These are phyloP conservation scores for Thecocarcelia acutangulata DNA, from an alignment of 2,888 invertebrate species.

Conservation along the genomic window DNA sequence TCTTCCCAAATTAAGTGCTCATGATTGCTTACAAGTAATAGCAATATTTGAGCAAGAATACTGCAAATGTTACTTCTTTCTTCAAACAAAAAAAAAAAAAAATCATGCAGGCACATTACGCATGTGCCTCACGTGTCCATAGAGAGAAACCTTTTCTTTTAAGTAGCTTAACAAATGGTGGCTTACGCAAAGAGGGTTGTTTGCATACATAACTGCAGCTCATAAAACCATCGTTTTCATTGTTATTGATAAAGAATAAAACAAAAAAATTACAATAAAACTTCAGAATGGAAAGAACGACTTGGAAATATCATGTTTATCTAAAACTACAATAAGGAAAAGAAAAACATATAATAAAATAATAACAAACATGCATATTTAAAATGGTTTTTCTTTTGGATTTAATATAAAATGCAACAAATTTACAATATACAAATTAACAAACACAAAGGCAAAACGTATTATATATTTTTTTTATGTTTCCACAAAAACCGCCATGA, in stretches of 20 bases:
- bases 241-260: slow-evolving; percentile 26
- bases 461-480: not conserved
- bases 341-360: slow-evolving; percentile 45
- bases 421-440: slow-evolving; percentile 20
- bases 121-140: slow-evolving; percentile 51
- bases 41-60: too few species aligned
- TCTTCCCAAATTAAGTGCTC: too few species aligned
- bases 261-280: slow-evolving; percentile 13
- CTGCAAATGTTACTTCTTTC: too few species aligned
- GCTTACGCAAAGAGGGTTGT: not conserved
- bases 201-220: slow-evolving; percentile 8
- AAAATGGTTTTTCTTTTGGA: slow-evolving; percentile 18
- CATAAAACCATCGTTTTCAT: slow-evolving; percentile 17
- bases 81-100: too few species aligned
- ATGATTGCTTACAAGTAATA: too few species aligned
- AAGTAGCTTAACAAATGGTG: not conserved
- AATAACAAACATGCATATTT: slow-evolving; percentile 28
- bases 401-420: slow-evolving; percentile 35
- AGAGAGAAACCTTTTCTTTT: slow-evolving; percentile 13
- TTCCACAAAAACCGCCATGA: slow-evolving; percentile 31
- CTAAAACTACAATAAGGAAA: slow-evolving; percentile 43
- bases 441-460: not conserved
- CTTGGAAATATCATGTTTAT: slow-evolving; percentile 46
- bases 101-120: slow-evolving; percentile 46
- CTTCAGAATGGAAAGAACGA: slow-evolving; percentile 26